Conservation (phyloP, 2,888 invertebrate genomes). For the Lomographa bimaculata region DNA sequence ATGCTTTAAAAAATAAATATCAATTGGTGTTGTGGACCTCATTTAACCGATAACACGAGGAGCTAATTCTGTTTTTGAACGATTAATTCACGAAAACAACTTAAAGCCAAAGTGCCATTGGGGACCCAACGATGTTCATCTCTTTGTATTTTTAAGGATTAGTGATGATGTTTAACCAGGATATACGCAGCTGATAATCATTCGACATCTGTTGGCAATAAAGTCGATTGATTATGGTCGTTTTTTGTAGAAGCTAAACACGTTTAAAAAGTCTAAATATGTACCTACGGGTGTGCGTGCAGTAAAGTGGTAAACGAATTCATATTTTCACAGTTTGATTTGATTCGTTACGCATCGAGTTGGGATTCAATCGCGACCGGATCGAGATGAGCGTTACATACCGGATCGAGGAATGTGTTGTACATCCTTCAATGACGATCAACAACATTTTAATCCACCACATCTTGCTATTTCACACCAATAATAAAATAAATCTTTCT, state of each 20-base stretch:
- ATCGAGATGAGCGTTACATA: constrained; percentile 32
- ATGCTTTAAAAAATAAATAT: constrained; percentile 18
- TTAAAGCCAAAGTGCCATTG: background rate
- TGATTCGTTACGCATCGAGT: constrained; percentile 60
- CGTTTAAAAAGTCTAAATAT: constrained; percentile 33
- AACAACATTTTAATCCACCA: constrained; percentile 14
- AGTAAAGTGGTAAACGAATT: constrained; percentile 42
- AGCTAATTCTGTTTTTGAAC: constrained; percentile 9
- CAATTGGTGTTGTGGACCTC: constrained; percentile 17
- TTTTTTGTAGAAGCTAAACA: constrained; percentile 30
- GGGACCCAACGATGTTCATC: background rate
- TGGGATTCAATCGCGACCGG: constrained; percentile 34
- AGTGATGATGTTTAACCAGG: constrained; percentile 26
- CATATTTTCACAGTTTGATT: constrained; percentile 76
- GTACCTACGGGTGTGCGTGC: constrained; percentile 32
- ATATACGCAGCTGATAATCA: constrained; percentile 26
- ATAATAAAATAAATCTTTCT: too few species aligned
- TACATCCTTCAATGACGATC: constrained; percentile 24
- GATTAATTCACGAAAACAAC: constrained; percentile 5
- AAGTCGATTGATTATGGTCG: constrained; percentile 31
- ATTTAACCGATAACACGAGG: constrained; percentile 15
- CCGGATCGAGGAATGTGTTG: constrained; percentile 29
- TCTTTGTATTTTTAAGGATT: constrained; percentile 1
- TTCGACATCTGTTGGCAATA: constrained; percentile 32
- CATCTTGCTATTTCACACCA: too few species aligned